Evolutionary conservation across 2,113 vertebrate genomes (phyloP).

Genomic region (Patagioenas fasciata): DNA sequence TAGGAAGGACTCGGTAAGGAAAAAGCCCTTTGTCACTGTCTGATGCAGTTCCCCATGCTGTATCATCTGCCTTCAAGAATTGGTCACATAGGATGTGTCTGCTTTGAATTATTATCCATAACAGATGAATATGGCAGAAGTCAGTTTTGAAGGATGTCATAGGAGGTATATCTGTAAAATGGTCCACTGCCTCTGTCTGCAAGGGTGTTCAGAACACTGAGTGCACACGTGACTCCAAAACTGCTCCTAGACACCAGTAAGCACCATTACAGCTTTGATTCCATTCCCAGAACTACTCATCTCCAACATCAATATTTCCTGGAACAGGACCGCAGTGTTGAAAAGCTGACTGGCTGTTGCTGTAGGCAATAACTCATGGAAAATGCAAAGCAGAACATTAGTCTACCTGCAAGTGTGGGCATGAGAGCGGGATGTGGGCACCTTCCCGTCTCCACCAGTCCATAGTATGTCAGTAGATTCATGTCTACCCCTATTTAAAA

Average conservation of each 20-base stretch:
- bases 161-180: background rate
- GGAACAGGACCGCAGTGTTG: slow-evolving; percentile 62
- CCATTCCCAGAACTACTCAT: slow-evolving; percentile 74
- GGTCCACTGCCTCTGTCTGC: accelerated
- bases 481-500: slow-evolving; percentile 45
- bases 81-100: background rate
- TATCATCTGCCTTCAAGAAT: background rate
- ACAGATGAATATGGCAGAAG: background rate
- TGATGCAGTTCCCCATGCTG: background rate
- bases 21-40: background rate
- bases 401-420: slow-evolving; percentile 10
- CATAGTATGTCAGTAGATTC: slow-evolving; percentile 20
- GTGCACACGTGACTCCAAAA: background rate
- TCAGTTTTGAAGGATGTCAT: background rate
- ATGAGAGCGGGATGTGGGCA: slow-evolving; percentile 36
- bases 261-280: slow-evolving; percentile 49
- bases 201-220: background rate
- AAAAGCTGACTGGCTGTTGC: slow-evolving; percentile 56
- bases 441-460: background rate
- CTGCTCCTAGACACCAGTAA: background rate
- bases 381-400: slow-evolving; percentile 27
- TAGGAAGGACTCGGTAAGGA: background rate
- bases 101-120: background rate
- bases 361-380: slow-evolving; percentile 48
- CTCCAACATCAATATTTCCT: slow-evolving; percentile 69